Percentiles rank a stretch among this genome's conserved stretches.
Evolutionary conservation across 2,888 invertebrate genomes (phyloP).

Genomic region (Lasioglossum figueresi): DNA sequence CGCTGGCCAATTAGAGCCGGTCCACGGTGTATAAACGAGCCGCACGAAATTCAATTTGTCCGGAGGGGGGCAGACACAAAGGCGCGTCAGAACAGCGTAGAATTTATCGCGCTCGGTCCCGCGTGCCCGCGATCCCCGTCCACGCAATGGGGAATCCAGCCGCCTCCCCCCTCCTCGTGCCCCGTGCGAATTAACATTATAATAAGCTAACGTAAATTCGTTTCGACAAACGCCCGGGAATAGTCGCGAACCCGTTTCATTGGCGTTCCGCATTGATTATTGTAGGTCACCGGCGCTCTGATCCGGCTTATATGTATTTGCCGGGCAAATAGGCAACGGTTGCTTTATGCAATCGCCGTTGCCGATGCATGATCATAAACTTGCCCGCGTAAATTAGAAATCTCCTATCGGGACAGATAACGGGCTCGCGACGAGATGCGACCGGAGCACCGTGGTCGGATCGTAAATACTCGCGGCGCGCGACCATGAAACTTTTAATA

Average conservation of each 20-base stretch:
- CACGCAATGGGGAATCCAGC: not conserved
- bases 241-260: conserved; percentile 63
- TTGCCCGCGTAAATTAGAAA: not conserved
- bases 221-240: conserved; percentile 63
- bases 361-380: conserved; percentile 33
- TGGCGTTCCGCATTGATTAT: conserved; percentile 58
- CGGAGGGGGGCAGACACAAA: conserved; percentile 41
- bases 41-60: conserved; percentile 66
- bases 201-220: conserved; percentile 70
- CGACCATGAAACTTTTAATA: not conserved
- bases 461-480: not conserved
- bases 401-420: not conserved
- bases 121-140: conserved; percentile 5
- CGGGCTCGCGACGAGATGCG: not conserved
- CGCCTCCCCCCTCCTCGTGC: not conserved
- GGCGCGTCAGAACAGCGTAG: conserved; percentile 44
- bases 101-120: conserved; percentile 52
- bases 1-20: conserved; percentile 54
- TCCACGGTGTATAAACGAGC: conserved; percentile 57
- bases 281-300: conserved; percentile 34
- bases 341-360: conserved; percentile 37
- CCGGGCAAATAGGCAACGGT: conserved; percentile 43
- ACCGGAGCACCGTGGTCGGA: not conserved
- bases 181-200: conserved; percentile 66
- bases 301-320: conserved; percentile 47